Evolutionary conservation across 1,140 invertebrate species (phyloP).

Genomic region (Dendrolimus punctatus): DNA sequence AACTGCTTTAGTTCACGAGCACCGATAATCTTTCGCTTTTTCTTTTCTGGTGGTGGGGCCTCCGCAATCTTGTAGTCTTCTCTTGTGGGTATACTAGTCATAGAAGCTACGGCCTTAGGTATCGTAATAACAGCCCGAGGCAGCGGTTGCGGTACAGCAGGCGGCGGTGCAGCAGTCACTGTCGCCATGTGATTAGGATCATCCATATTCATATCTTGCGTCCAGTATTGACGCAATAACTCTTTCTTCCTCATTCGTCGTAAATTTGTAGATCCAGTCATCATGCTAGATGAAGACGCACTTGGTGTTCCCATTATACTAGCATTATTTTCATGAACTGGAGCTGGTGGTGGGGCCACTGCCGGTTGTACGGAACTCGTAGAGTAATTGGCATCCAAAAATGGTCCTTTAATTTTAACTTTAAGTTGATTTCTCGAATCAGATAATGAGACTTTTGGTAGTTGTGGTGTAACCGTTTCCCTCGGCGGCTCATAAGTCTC

Average conservation of each 20-base stretch:
- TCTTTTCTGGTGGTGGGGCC: constrained; percentile 78
- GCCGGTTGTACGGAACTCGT: constrained; percentile 65
- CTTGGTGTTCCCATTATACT: constrained; percentile 43
- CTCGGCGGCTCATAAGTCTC: constrained; percentile 63
- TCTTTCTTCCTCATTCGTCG: constrained; percentile 93
- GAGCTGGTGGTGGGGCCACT: constrained; percentile 72
- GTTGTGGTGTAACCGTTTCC: constrained; percentile 65
- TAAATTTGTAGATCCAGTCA: constrained; percentile 80
- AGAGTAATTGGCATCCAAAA: constrained; percentile 83
- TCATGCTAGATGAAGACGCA: constrained; percentile 39
- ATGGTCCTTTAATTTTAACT: constrained; percentile 92
- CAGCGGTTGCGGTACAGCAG: constrained; percentile 75
- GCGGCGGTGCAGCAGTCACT: constrained; percentile 71
- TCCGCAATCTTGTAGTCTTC: constrained; percentile 85
- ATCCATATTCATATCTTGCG: constrained; percentile 89
- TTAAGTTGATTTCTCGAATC: constrained; percentile 89
- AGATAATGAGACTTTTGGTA: constrained; percentile 78
- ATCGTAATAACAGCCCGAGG: constrained; percentile 85
- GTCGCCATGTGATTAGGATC: constrained; percentile 72
- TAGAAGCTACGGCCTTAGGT: constrained; percentile 89
- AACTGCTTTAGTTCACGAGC: constrained; percentile 73
- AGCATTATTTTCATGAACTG: constrained; percentile 64
- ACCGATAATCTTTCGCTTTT: constrained; percentile 75
- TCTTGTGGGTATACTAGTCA: constrained; percentile 86
- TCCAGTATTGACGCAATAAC: constrained; percentile 84